Percentiles rank a stretch among this genome's conserved stretches.
Conservation (phyloP, 2,113 vertebrate species). For the Ondatra zibethicus region DNA sequence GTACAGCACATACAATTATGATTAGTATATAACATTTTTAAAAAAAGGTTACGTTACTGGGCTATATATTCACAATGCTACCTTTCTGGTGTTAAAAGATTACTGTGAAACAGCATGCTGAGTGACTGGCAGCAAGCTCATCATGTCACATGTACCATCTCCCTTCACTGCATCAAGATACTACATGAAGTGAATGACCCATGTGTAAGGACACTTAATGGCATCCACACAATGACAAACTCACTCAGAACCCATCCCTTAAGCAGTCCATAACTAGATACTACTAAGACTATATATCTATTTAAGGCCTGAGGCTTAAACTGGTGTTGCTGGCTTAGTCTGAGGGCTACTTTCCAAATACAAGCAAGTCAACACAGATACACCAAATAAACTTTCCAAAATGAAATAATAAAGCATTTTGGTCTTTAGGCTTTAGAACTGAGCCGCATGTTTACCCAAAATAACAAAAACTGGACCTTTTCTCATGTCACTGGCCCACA, state of each 20-base stretch:
- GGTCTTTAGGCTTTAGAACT: conserved; percentile 13
- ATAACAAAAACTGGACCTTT: neutral
- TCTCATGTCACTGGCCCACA: conserved; percentile 1
- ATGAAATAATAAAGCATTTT: conserved; percentile 52
- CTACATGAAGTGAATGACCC: neutral
- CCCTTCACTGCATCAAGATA: neutral
- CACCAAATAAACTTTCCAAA: conserved; percentile 48
- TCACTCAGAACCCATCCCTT: neutral
- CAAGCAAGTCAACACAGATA: conserved; percentile 41
- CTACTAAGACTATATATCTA: neutral
- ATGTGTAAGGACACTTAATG: neutral
- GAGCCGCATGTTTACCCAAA: conserved; percentile 49
- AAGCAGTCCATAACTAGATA: neutral
- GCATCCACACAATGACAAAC: neutral
- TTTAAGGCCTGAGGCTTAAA: neutral
- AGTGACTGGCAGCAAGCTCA: neutral
- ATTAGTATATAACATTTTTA: neutral
- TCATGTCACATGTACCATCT: neutral
- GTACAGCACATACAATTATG: neutral
- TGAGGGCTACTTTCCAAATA: conserved; percentile 51
- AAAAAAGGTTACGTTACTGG: neutral
- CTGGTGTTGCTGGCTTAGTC: neutral
- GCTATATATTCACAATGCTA: neutral
- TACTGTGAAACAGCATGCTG: neutral
- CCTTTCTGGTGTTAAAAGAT: neutral